Evolutionary conservation across 2,113 vertebrate species (phyloP), one percentile per base, ranked within the genome.

Genomic region (Mus pahari): DNA sequence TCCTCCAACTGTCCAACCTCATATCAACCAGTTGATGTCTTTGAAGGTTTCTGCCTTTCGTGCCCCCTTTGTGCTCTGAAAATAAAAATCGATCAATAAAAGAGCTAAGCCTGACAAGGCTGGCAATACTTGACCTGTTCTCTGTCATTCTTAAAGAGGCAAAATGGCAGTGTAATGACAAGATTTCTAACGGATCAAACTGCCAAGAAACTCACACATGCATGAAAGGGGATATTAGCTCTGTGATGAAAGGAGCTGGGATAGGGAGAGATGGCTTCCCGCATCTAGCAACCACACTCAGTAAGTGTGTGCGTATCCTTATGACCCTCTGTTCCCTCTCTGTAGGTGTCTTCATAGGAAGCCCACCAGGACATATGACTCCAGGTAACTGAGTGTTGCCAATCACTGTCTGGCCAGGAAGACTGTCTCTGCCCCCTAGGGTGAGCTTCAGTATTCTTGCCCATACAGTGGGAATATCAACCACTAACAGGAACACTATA

Each of bases 1-100:
- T 53, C 90, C 92, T 26, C 64, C 48, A 96, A 73, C 64, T 4
- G 3, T 94, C 94, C 95, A 74, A 91, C 77, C 86, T 66, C 39
- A 8, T 68, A 81, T 97, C 91, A 28, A 19, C 22, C 10, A 94
- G 1, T 74, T 73, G 79, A 77, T 33, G 17, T 62, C 86, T 97
- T 86, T 91, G 93, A 97, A 96, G 95, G 71, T 86, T 4, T 50
- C 90, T 79, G 90, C 91, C 97, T 89, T 94, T 94, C 92, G 88
- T 50, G 84, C 50, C 88, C 88, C 94, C 36, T 92, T 71, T 81
- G n/a, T 93, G 90, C 75, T 94, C 96, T 89, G 97, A 90, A 95
- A 96, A 70, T 74, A 92, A 91, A 75, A 71, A 36, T 90, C 84
- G 94, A 97, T 95, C 96, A 94, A 83, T 90, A 60, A 96, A 64